Base-by-base conservation (phyloP, 2,888 invertebrate genomes). In the Aphrophora alni region DNA sequence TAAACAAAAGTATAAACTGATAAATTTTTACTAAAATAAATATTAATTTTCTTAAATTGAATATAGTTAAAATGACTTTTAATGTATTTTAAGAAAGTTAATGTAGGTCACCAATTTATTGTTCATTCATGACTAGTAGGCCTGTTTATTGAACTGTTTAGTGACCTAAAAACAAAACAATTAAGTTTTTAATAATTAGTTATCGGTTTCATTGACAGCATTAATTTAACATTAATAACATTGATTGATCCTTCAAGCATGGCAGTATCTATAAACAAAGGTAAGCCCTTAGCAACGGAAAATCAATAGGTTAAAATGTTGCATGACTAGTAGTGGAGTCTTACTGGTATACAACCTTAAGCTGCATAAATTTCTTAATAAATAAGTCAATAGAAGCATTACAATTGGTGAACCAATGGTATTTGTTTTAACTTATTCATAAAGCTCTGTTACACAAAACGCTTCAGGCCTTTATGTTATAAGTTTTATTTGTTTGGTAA, bases 231-330 rank as follows among this genome's bases (percentile, higher is more conserved):
- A 75, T 51, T 38, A 51, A 51, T 28, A 26, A 25, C 51, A 79
- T 79, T 79, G 78, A 79, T 78, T 38, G 8, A 77, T 38, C 21
- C 1, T 27, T n/a, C 0, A 38, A 79, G 38, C 68, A 79, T 79
- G 78, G 74, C 74, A 74, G 74, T 74, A 24, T 73, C 74, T 26
- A 69, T 74, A 79, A 79, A 79, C 78, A 79, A 79, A 79, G 78
- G 78, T 79, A 79, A 38, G 74, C 24, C 51, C 78, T 69, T 79
- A 79, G 78, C 78, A 79, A 79, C 77, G 4, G 59, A 70, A 33
- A 79, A 79, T 79, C 78, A 79, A 79, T 79, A 79, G 33, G 24
- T 27, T 27, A 33, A 38, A 72, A 69, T 38, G 21, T 71, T 28
- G 78, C 78, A 78, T 78, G 78, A 27, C 59, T n/a, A 74, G 14